Evolutionary conservation across 2,888 invertebrate species (phyloP).

Genomic region (Yponomeuta cagnagella): DNA sequence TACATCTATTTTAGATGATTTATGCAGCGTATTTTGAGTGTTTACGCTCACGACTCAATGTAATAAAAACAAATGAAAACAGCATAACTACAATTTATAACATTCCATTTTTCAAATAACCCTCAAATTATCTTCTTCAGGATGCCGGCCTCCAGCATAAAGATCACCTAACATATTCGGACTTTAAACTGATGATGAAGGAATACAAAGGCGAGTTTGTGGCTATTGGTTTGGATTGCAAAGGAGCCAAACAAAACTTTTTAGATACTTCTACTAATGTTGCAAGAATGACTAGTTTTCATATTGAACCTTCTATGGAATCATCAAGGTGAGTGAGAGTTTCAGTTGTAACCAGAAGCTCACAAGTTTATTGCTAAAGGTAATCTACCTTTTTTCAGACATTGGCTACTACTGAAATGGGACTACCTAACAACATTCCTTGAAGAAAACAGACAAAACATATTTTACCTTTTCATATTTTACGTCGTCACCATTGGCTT

Average conservation of each 20-base stretch:
- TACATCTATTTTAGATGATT: too few relatives aligned
- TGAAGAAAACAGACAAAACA: slow-evolving; percentile 97
- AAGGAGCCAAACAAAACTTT: slow-evolving; percentile 96
- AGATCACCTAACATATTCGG: slow-evolving; percentile 91
- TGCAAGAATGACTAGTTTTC: slow-evolving; percentile 95
- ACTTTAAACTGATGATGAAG: slow-evolving; percentile 97
- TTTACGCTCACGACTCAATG: too few relatives aligned
- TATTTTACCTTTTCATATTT: slow-evolving; percentile 95
- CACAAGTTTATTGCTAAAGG: slow-evolving; percentile 10
- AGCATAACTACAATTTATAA: too few relatives aligned
- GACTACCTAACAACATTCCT: slow-evolving; percentile 92
- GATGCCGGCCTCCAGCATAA: slow-evolving; percentile 93
- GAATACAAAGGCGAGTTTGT: slow-evolving; percentile 97
- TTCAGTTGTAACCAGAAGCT: background rate
- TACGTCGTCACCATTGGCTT: slow-evolving; percentile 94
- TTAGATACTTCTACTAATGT: slow-evolving; percentile 96
- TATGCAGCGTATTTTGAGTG: too few relatives aligned
- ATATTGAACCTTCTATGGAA: slow-evolving; percentile 88
- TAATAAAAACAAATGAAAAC: too few relatives aligned
- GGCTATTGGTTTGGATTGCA: slow-evolving; percentile 94
- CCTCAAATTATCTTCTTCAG: slow-evolving; percentile 47
- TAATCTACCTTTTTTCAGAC: slow-evolving; percentile 46
- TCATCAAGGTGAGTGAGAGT: slow-evolving; percentile 61
- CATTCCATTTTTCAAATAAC: too few relatives aligned
- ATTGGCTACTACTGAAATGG: slow-evolving; percentile 87